A percentile compares a stretch with the other conserved stretches of the same genome.
Evolutionary conservation across 1,140 invertebrate genomes (phyloP).

Genomic region (Drosophila funebris): DNA sequence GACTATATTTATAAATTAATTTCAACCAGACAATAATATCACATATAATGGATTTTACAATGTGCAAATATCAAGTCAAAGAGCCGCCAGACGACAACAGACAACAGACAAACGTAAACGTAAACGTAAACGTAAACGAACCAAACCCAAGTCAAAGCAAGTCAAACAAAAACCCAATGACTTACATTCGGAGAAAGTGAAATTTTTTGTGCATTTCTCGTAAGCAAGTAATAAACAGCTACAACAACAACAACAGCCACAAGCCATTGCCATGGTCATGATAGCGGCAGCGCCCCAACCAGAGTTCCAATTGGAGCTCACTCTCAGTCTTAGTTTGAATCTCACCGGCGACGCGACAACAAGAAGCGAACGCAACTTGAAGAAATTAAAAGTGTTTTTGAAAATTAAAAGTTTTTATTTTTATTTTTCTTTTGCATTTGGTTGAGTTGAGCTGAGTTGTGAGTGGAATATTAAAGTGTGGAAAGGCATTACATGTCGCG

Average conservation of each 20-base stretch:
- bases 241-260: slow-evolving; percentile 34
- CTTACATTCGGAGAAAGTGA: slow-evolving; percentile 81
- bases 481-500: slow-evolving; percentile 52
- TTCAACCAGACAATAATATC: slow-evolving; percentile 13
- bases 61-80: slow-evolving; percentile 33
- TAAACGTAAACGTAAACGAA: slow-evolving; percentile 29
- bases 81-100: slow-evolving; percentile 27
- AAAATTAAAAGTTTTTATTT: neutral
- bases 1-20: slow-evolving; percentile 18
- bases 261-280: slow-evolving; percentile 32
- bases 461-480: slow-evolving; percentile 52
- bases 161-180: slow-evolving; percentile 66
- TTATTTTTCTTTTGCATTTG: neutral
- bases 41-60: slow-evolving; percentile 23
- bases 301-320: slow-evolving; percentile 26
- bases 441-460: slow-evolving; percentile 10
- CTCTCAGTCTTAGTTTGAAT: slow-evolving; percentile 44
- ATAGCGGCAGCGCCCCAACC: slow-evolving; percentile 23
- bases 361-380: slow-evolving; percentile 25
- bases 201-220: slow-evolving; percentile 80
- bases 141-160: slow-evolving; percentile 14
- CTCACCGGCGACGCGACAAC: slow-evolving; percentile 19
- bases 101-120: slow-evolving; percentile 6
- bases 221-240: too few relatives aligned
- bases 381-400: slow-evolving; percentile 62